Evolutionary conservation across 2,888 invertebrate genomes (phyloP), one percentile per base, ranked within the genome.

Genomic region (Orgyia antiqua): DNA sequence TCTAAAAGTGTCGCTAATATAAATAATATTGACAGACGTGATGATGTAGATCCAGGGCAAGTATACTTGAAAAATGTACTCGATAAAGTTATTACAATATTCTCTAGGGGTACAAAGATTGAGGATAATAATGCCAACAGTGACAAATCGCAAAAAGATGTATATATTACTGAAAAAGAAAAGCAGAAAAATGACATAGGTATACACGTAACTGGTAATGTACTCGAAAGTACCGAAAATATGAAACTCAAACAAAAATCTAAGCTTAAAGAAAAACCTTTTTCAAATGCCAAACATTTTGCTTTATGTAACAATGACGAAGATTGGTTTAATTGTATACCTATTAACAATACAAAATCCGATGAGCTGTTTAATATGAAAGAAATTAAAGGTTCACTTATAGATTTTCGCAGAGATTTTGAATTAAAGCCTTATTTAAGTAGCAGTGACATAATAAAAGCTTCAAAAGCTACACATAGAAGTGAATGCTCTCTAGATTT

Each of bases 71-170:
- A 71, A 53, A 61, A 71, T 28, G 53, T 79, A 8, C 33, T 82
- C 6, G 67, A 77, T 12, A 75, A 76, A 58, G 67, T 79, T 17
- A 69, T 73, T 11, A 63, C 60, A 1, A 60, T 77, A 42, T 73
- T 73, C 33, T 55, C 68, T 0, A 69, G 58, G 47, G 44, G 39
- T 2, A 57, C 42, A 13, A 59, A 56, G 27, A 15, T 28, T 2
- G 55, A 56, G 23, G 36, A 45, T 0, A 42, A 36, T 5, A 27
- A 10, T 21, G 33, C 33, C 9, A 39, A 39, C 8, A 35, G 41
- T 29, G 32, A 36, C 1, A 36, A 45, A 21, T 37, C 17, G 11
- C 38, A 45, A 29, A 38, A 35, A 13, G 35, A 42, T 15, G 15
- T 15, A 4, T 4, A 6, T 15, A 15, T 15, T n/a, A 20, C 4